Evolutionary conservation across 2,113 vertebrate genomes (phyloP).

Genomic region (Oncorhynchus kisutch): DNA sequence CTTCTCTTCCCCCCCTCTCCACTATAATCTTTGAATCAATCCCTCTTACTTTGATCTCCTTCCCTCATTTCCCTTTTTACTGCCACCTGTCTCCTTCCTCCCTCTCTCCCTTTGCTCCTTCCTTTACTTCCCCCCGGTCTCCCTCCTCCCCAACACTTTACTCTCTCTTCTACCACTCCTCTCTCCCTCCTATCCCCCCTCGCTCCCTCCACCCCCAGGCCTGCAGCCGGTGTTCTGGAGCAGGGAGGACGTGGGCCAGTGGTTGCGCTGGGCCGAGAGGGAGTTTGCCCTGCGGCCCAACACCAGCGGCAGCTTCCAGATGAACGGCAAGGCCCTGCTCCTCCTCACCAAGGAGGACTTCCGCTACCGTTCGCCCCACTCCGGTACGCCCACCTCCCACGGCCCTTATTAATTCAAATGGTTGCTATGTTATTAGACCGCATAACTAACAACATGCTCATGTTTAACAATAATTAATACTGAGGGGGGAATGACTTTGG

Average conservation of each 20-base stretch:
- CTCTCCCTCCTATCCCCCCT: no score
- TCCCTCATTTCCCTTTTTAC: not conserved
- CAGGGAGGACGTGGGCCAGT: conserved; percentile 93
- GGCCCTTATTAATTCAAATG: not conserved
- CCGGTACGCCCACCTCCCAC: conserved; percentile 72
- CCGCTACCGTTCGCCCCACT: conserved; percentile 93
- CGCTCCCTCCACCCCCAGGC: conserved; percentile 63
- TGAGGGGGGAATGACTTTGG: no score
- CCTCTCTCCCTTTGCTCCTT: not conserved
- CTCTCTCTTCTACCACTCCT: no score
- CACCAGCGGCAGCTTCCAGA: conserved; percentile 92
- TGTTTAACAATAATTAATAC: not conserved
- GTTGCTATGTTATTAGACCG: not conserved
- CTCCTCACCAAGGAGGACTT: conserved; percentile 99
- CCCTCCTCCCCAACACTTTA: no score
- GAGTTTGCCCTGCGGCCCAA: conserved; percentile 92
- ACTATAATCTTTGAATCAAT: conserved; percentile 12
- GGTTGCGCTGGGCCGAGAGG: conserved; percentile 94
- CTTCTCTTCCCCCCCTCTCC: not conserved
- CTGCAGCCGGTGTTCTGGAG: conserved; percentile 93
- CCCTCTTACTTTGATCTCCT: conserved; percentile 7
- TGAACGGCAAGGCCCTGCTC: conserved; percentile 97
- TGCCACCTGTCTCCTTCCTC: not conserved
- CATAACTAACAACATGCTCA: not conserved
- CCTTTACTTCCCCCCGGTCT: no score